These are phyloP conservation scores for Decapterus maruadsi DNA, from an alignment of 2,797 vertebrate species.

Conservation along the genomic window DNA sequence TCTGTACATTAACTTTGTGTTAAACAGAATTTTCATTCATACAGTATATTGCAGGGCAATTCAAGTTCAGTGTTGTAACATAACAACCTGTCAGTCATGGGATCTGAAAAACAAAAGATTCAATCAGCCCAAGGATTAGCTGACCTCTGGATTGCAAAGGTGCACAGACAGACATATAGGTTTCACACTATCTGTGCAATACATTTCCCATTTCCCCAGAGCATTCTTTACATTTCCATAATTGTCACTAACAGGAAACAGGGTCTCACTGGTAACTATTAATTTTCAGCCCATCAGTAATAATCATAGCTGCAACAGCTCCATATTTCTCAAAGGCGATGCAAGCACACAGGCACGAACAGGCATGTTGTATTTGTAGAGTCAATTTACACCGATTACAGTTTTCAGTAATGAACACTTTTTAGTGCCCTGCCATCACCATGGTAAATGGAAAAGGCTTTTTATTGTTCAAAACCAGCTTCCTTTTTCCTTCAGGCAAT, in stretches of 20 bases:
- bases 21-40: background rate
- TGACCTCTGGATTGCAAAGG: background rate
- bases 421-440: conserved; percentile 29
- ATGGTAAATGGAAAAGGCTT: conserved; percentile 10
- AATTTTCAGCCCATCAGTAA: conserved; percentile 38
- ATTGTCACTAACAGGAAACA: background rate
- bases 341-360: conserved; percentile 40
- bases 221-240: background rate
- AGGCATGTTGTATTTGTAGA: conserved; percentile 23
- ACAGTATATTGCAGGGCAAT: background rate
- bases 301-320: conserved; percentile 30
- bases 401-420: conserved; percentile 11
- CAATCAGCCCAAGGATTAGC: background rate
- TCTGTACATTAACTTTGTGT: conserved; percentile 3
- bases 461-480: conserved; percentile 5
- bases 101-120: background rate
- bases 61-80: background rate
- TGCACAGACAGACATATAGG: background rate
- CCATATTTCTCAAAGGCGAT: conserved; percentile 29
- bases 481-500: conserved; percentile 13
- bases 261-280: conserved; percentile 10
- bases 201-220: background rate
- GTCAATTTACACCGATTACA: conserved; percentile 39
- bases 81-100: background rate
- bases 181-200: background rate